Base-by-base conservation (phyloP, 2,797 vertebrate genomes). In the Gorsachius magnificus region DNA sequence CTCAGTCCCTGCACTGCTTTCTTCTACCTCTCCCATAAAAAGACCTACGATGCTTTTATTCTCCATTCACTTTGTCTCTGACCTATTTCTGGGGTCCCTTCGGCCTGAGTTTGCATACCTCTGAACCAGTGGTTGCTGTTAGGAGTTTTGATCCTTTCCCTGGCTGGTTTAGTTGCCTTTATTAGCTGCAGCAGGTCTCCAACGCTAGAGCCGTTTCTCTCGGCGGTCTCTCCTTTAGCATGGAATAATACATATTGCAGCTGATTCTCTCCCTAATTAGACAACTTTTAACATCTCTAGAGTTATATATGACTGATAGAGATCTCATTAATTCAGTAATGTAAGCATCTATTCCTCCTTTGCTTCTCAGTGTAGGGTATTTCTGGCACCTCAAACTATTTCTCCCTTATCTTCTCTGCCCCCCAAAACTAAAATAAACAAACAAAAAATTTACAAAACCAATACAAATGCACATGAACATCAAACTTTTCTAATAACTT, bases 61-160 rank as follows among this genome's bases (percentile, higher is more conserved):
- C 69, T 92, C 50, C 54, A 16, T 43, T 77, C 53, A 50, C 36
- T 94, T 87, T 70, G 64, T 72, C 51, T 93, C 92, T 95, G 71
- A 50, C 82, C 95, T 96, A 68, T 80, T 96, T 97, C 84, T 71
- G 45, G 71, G 64, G 78, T 96, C 82, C 90, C 92, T 75, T 87
- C 3, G 2, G 95, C 75, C 87, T 1, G 0, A 48, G 81, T 93
- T 87, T 92, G 91, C 94, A 93, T 91, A 89, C 29, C 79, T 81
- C 76, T 90, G 70, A 91, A 94, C 60, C 65, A 77, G 83, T 7
- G n/a, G 75, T 2, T 83, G 89, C 75, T 80, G 45, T 7, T 68
- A 64, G 60, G 9, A 36, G 64, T 88, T 94, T 81, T 95, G 71
- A 89, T 91, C 66, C 92, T 91, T 71, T 80, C 65, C 53, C 65